Evolutionary conservation across 2,888 invertebrate genomes (phyloP), one percentile per base, ranked within the genome.

Genomic region (Torymus tubicola): DNA sequence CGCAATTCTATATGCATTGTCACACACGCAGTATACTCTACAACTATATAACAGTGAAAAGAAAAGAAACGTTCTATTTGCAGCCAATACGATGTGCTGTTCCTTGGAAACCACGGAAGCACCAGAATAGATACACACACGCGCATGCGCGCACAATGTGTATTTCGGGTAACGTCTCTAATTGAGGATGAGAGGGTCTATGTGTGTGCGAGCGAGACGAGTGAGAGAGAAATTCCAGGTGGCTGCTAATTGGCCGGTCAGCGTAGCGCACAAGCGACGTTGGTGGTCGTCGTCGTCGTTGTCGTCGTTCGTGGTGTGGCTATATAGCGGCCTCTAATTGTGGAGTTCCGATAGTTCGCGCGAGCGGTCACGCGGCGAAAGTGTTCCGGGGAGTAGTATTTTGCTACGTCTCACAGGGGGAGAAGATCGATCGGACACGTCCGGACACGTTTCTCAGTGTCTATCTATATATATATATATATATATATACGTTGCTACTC

Each of bases 171-270:
- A 21, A 58, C 55, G 70, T 63, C 64, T 73, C 81, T 83, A 79
- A 83, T 81, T 82, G 80, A 80, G 78, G 64, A 80, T 77, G 80
- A 60, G 70, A 55, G 2, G 21, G 1, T 21, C 21, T 21, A n/a
- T n/a, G 73, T n/a, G 67, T 68, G 65, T 50, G 65, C 61, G 57
- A 12, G 53, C 14, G n/a, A 53, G 21, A 8, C 5, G 42, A 42
- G 42, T 2, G 31, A 31, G 31, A 31, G 31, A 42, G 42, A 42
- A 8, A 42, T 42, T 42, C 68, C 80, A 80, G 80, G 80, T 81
- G 81, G 81, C 81, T 72, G 77, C 79, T 83, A 83, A 83, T 83
- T 83, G 81, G 81, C 78, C 79, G 78, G 78, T 79, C 78, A 77
- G 70, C 71, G 16, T 82, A 79, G 78, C 75, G 78, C 75, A 75